These are phyloP conservation scores for Epinotia bilunana DNA, from an alignment of 2,888 invertebrate species.

Conservation along the genomic window DNA sequence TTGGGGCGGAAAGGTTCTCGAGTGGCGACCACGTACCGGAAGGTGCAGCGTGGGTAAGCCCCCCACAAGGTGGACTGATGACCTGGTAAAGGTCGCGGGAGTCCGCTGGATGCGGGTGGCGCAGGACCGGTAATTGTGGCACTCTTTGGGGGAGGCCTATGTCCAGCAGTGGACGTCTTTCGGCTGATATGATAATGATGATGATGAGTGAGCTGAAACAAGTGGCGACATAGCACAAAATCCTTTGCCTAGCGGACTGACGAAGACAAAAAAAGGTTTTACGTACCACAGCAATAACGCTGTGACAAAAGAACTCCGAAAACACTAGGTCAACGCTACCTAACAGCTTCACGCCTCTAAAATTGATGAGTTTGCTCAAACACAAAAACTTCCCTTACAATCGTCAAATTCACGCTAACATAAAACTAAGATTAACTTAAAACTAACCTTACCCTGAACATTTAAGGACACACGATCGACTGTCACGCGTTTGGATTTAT, in stretches of 20 bases:
- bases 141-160: too few relatives aligned
- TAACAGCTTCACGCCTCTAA: slow-evolving; percentile 55
- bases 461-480: neutral
- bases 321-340: slow-evolving; percentile 60
- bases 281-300: slow-evolving; percentile 11
- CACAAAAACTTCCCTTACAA: slow-evolving; percentile 55
- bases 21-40: too few relatives aligned
- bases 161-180: too few relatives aligned
- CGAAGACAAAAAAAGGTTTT: neutral
- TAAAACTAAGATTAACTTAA: neutral
- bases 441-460: neutral
- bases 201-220: neutral
- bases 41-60: too few relatives aligned
- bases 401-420: slow-evolving; percentile 3
- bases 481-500: neutral
- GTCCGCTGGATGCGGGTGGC: too few relatives aligned
- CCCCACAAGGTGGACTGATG: too few relatives aligned
- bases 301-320: slow-evolving; percentile 51
- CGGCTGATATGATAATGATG: too few relatives aligned
- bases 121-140: too few relatives aligned
- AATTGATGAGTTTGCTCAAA: slow-evolving; percentile 65
- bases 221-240: neutral
- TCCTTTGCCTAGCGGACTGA: neutral
- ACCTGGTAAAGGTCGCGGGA: too few relatives aligned
- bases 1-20: too few relatives aligned